Base-by-base conservation (phyloP, 2,888 invertebrate genomes). In the Scaptomyza flava region DNA sequence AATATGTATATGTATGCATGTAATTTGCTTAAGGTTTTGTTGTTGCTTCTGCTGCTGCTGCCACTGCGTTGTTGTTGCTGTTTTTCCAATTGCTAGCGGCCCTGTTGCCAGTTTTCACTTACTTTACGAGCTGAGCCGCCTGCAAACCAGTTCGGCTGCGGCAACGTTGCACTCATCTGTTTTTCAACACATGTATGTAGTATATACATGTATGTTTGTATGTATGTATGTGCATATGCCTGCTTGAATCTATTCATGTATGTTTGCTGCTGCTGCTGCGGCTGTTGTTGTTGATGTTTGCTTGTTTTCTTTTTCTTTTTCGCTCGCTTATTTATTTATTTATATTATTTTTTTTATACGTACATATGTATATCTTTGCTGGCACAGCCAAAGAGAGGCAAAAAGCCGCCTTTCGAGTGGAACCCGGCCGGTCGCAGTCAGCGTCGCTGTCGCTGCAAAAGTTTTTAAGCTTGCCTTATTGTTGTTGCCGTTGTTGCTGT, bases 161-260 rank as follows among this genome's bases (percentile, higher is more conserved):
- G 79, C 83, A 84, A 84, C 85, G 76, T 73, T 68, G 72, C 81
- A 73, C 79, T 79, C 79, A 83, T 80, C 81, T 80, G 83, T 80
- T 80, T 79, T 78, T 80, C 66, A 75, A 77, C 75, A 67, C 50
- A 59, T 63, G 68, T 67, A 9, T 46, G 43, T 53, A 47, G 46
- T 65, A 31, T 27, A 45, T 59, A 6, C 27, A 27, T 27, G 4
- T 4, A 45, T 60, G 46, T 67, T 17, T 41, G 17, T 11, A 11
- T 33, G 33, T 33, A 11, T 11, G 0, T 33, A 33, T 33, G 33
- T 33, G 3, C 11, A 9, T 3, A 66, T 81, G 77, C 77, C 80
- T 74, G 80, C 77, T 74, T 81, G 81, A 9, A 17, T 14, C 17
- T 41, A 9, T 41, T 41, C 17, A 17, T 41, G 17, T 41, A 41